Evolutionary conservation across 2,797 vertebrate species (phyloP).

Genomic region (Acrocephalus scirpaceus): DNA sequence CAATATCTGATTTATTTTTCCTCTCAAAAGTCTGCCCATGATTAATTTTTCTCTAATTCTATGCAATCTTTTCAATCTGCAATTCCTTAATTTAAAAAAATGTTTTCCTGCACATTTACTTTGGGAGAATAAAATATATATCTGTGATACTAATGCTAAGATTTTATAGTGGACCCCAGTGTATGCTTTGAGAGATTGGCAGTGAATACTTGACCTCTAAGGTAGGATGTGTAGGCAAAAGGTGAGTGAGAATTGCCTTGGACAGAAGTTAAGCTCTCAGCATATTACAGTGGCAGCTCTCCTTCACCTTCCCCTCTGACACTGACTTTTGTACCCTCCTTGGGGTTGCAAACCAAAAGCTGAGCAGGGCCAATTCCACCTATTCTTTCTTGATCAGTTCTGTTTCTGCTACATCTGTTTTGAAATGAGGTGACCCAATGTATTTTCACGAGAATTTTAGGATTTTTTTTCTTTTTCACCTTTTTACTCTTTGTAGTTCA

Average conservation of each 20-base stretch:
- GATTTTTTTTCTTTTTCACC: neutral
- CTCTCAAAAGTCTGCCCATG: neutral
- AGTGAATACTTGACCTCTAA: neutral
- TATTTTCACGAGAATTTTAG: neutral
- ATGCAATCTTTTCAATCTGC: neutral
- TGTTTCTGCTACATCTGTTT: neutral
- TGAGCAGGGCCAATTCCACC: neutral
- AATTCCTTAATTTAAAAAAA: neutral
- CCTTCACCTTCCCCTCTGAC: neutral
- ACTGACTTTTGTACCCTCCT: neutral
- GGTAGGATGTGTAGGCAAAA: neutral
- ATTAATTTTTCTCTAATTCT: neutral
- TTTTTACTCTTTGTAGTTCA: neutral
- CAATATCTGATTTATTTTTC: neutral
- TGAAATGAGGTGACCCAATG: neutral
- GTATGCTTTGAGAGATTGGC: neutral
- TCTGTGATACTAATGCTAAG: neutral
- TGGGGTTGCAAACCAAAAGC: neutral
- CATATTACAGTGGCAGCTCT: neutral
- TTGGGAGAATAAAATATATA: neutral
- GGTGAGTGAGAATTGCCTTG: neutral
- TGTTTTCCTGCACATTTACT: neutral
- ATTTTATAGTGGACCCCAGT: accelerated
- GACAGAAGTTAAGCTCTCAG: neutral
- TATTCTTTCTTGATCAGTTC: neutral